These are phyloP conservation scores for Drosophila willistoni DNA, from an alignment of 1,140 invertebrate species.

Conservation along the genomic window DNA sequence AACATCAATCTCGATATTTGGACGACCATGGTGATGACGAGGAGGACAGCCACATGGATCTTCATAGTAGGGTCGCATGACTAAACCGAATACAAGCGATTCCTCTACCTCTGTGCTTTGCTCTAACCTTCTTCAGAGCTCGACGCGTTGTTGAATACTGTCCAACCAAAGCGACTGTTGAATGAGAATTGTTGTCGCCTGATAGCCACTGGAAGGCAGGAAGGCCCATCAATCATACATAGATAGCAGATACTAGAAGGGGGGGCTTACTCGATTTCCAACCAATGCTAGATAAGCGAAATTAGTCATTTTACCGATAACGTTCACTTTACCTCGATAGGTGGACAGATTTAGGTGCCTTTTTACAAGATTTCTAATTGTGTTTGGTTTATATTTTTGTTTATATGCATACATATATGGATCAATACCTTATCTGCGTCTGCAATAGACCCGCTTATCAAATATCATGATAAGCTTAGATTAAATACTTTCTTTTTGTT, in stretches of 20 bases:
- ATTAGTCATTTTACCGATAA: not conserved
- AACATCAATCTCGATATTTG: conserved; percentile 81
- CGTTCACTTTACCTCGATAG: not conserved
- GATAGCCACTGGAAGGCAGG: conserved; percentile 30
- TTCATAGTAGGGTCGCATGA: conserved; percentile 71
- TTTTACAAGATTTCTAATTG: conserved; percentile 1
- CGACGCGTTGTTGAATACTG: conserved; percentile 49
- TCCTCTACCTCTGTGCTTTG: conserved; percentile 4
- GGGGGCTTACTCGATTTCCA: conserved; percentile 7
- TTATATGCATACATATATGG: not conserved
- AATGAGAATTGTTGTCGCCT: not conserved
- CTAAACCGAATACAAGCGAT: conserved; percentile 11
- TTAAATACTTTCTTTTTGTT: not conserved
- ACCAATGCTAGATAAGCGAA: conserved; percentile 2
- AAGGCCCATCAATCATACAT: conserved; percentile 34
- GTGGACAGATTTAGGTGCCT: conserved; percentile 3
- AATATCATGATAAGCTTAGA: not conserved
- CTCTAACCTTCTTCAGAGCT: conserved; percentile 40
- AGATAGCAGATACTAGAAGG: not conserved
- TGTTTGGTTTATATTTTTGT: not conserved
- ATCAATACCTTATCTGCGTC: not conserved
- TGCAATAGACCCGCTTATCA: conserved; percentile 3
- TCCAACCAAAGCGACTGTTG: not conserved
- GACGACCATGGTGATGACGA: conserved; percentile 75
- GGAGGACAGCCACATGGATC: conserved; percentile 68